These are phyloP conservation scores for Zoanthus gigantus DNA, from an alignment of 92 coral and sea anemone genomes.

Conservation along the genomic window DNA sequence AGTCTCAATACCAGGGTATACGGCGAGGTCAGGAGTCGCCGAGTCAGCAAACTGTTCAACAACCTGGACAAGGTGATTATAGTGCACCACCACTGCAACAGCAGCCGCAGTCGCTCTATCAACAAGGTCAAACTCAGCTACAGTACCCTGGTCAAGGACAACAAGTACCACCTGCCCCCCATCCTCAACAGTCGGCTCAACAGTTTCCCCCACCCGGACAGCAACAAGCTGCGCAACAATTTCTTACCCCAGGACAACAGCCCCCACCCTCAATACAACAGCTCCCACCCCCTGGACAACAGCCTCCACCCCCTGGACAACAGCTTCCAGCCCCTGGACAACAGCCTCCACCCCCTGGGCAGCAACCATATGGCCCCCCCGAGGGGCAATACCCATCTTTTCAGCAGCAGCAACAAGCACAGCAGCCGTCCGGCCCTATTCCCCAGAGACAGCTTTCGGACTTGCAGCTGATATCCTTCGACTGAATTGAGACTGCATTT, in stretches of 20 bases:
- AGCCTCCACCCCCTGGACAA: slow-evolving; percentile 62
- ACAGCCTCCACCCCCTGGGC: slow-evolving; percentile 57
- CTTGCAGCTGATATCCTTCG: slow-evolving; percentile 92
- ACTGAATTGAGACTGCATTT: slow-evolving; percentile 49
- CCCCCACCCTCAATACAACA: slow-evolving; percentile 47
- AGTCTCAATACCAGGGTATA: slow-evolving; percentile 67
- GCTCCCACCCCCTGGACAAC: slow-evolving; percentile 41
- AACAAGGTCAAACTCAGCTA: slow-evolving; percentile 50
- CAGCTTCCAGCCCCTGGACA: slow-evolving; percentile 38
- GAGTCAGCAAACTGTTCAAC: slow-evolving; percentile 48
- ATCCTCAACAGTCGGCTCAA: not conserved
- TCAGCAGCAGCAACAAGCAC: slow-evolving; percentile 57
- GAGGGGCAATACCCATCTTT: slow-evolving; percentile 55
- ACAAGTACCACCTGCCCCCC: slow-evolving; percentile 44
- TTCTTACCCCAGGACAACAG: slow-evolving; percentile 49
- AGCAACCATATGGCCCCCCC: slow-evolving; percentile 51
- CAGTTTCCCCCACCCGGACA: slow-evolving; percentile 46
- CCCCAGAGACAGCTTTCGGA: slow-evolving; percentile 90
- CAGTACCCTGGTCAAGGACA: slow-evolving; percentile 35
- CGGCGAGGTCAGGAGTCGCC: slow-evolving; percentile 57
- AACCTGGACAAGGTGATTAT: slow-evolving; percentile 44
- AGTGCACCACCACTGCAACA: slow-evolving; percentile 59
- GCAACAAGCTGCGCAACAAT: slow-evolving; percentile 50
- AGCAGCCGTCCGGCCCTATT: slow-evolving; percentile 73
- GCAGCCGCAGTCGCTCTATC: slow-evolving; percentile 47